Conservation (phyloP, 1,140 invertebrate genomes). For the Cydia splendana region DNA sequence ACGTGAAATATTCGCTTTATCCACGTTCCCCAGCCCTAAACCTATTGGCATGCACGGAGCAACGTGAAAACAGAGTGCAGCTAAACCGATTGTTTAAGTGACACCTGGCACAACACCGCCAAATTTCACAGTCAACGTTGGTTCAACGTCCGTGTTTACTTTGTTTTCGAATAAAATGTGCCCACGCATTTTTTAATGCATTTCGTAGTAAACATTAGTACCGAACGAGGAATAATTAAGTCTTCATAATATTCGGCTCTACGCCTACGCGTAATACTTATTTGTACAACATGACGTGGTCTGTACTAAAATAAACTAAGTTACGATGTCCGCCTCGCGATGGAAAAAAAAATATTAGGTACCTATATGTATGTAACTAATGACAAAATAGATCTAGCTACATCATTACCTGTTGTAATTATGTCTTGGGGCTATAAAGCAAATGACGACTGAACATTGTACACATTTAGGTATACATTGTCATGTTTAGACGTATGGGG, state of each 20-base stretch:
- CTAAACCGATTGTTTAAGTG: background rate
- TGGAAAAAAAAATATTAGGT: constrained; percentile 19
- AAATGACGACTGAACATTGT: background rate
- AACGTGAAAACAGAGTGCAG: no score
- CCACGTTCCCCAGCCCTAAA: no score
- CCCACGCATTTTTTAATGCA: constrained; percentile 30
- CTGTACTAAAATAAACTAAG: constrained; percentile 26
- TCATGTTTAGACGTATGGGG: no score
- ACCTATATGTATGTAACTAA: constrained; percentile 10
- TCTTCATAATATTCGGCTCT: constrained; percentile 27
- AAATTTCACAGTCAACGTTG: background rate
- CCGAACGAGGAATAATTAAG: constrained; percentile 30
- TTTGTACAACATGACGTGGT: constrained; percentile 29
- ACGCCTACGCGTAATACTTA: constrained; percentile 24
- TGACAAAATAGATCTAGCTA: constrained; percentile 7
- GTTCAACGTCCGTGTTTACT: constrained; percentile 17
- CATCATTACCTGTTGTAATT: background rate
- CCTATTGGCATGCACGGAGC: no score
- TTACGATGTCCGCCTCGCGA: constrained; percentile 25
- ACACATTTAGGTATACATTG: background rate
- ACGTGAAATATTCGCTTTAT: no score
- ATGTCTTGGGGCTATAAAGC: background rate
- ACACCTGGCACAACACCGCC: background rate
- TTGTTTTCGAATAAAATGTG: constrained; percentile 2
- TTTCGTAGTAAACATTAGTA: constrained; percentile 32